These are phyloP conservation scores for Ridgeia piscesae DNA, from an alignment of 1,140 invertebrate species.

Conservation along the genomic window DNA sequence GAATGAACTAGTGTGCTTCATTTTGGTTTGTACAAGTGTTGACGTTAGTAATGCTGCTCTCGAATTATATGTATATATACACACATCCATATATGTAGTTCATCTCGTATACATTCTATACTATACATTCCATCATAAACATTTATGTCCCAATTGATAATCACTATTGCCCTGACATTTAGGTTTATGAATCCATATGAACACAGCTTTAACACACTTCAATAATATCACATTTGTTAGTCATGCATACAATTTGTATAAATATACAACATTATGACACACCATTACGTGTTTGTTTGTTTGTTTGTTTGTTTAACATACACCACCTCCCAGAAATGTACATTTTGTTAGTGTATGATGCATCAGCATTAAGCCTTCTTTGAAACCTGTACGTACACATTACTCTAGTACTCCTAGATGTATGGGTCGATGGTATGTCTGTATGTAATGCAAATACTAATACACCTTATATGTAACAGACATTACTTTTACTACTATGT, in stretches of 20 bases:
- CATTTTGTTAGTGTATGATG: not conserved
- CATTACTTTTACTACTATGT: not conserved
- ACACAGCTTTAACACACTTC: not conserved
- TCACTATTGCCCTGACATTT: not conserved
- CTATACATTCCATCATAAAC: not conserved
- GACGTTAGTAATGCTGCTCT: not conserved
- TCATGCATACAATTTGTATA: not conserved
- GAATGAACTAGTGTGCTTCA: not conserved
- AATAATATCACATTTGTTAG: not conserved
- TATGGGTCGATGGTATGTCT: not conserved
- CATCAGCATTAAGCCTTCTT: not conserved
- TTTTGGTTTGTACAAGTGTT: not conserved
- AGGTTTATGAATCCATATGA: not conserved
- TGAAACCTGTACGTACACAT: not conserved
- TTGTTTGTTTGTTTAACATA: not conserved
- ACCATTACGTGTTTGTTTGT: not conserved
- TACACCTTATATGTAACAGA: not conserved
- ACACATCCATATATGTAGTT: too few relatives aligned
- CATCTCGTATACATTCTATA: not conserved
- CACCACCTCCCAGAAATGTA: not conserved
- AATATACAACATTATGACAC: not conserved
- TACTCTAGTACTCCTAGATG: not conserved
- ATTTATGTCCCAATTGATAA: not conserved
- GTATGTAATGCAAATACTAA: not conserved
- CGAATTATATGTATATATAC: not conserved